Evolutionary conservation across 2,888 invertebrate species (phyloP), one percentile per base, ranked within the genome.

Genomic region (Thumatha senex): DNA sequence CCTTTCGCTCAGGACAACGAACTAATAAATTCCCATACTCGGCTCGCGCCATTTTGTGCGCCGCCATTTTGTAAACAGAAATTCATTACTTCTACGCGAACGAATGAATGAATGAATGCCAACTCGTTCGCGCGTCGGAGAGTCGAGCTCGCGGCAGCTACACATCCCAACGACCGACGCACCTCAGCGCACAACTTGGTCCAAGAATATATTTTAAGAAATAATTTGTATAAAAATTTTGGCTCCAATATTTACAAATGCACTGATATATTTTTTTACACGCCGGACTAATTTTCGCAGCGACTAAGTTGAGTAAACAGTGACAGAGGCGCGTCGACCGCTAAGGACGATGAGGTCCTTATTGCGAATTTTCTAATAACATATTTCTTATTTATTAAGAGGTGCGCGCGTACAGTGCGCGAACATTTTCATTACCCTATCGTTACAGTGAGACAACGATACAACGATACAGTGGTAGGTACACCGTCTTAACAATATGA

Each of bases 181-280:
- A 66, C 64, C 72, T 61, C 75, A 72, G 59, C 75, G 58, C 65
- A 64, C 80, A 74, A 82, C 85, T 82, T 79, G 78, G 83, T 84
- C 86, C 82, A 78, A 82, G 82, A 82, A 82, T 86, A 84, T 80
- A 81, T 76, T 81, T 24, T 86, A 85, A 76, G 83, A 86, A 87
- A 84, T 84, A 86, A 84, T 89, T 87, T 87, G 84, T 89, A 89
- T 88, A 88, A 89, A 89, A 90, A 88, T 88, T 89, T 89, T 84
- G 86, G 78, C 82, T 86, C 86, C 82, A 86, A 89, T 90, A 90
- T 90, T 89, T 90, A 89, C 89, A 90, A 84, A 70, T 69, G 72
- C 78, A 76, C 80, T 85, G 86, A 80, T 82, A 83, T 76, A 24
- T 83, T 81, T 75, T 84, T 82, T 88, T 88, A 86, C 82, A 82